Evolutionary conservation across 2,113 vertebrate species (phyloP), one percentile per base, ranked within the genome.

Genomic region (Scytalopus superciliaris): DNA sequence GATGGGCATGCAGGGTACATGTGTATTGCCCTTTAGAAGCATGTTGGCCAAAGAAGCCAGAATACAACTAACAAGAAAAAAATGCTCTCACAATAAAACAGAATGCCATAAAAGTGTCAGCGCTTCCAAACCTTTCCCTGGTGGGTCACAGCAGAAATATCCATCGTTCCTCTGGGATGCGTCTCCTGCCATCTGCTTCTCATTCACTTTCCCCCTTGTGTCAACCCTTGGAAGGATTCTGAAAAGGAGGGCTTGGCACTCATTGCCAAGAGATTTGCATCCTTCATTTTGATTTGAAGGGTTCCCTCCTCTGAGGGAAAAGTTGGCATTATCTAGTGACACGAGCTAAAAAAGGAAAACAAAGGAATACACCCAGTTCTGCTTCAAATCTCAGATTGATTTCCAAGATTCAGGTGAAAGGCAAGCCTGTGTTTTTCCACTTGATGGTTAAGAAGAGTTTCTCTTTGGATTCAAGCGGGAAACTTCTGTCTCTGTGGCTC

Each of bases 101-200:
- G 91, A 96, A 90, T 83, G 82, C 75, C 87, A 91, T 96, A 96
- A 95, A 96, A 95, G 82, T 94, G 91, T 96, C 93, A 96, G 79
- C 24, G 21, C 89, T 97, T 96, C 75, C 85, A 86, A 96, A 95
- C 79, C 87, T 96, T 96, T 85, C 92, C 68, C 68, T 96, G 47
- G 93, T 96, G 93, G 95, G 95, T 93, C 95, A 96, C 91, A 93
- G 87, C 82, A 96, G 75, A 96, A 96, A 95, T 95, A 96, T 83
- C 90, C 90, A 74, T 80, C 4, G 5, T 70, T 92, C 85, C 90
- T 86, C 50, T 90, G 93, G 85, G 93, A 94, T 7, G 1, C 0
- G 3, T 91, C 76, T 96, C 55, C 55, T 94, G 37, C 84, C 94
- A 96, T 95, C 93, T 96, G 94, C 67, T 96, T 97, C 84, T 94